A percentile compares a stretch with the other conserved stretches of the same genome.
Evolutionary conservation across 92 coral and sea anemone genomes (phyloP).

Genomic region (Pocillopora grandis): DNA sequence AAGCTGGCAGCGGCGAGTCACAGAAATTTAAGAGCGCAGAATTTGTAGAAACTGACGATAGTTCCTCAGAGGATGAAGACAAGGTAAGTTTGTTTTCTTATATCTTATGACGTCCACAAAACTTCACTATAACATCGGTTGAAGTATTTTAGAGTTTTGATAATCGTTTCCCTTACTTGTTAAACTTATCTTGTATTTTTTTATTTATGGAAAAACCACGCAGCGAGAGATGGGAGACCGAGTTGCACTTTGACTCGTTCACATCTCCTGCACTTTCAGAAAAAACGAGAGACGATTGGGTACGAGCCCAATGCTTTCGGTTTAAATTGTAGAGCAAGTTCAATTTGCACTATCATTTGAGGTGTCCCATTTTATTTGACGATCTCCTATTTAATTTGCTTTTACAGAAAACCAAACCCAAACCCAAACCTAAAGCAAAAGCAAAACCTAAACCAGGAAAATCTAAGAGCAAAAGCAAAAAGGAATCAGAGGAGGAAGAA

Average conservation of each 20-base stretch:
- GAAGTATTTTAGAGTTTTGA: too few relatives aligned
- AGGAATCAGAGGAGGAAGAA: conserved; percentile 73
- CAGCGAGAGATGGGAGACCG: too few relatives aligned
- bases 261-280: too few relatives aligned
- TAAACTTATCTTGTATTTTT: background rate
- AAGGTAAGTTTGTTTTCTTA: conserved; percentile 24
- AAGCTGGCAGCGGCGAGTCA: conserved; percentile 64
- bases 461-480: conserved; percentile 51
- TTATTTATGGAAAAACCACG: background rate
- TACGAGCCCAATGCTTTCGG: too few relatives aligned
- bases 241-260: too few relatives aligned
- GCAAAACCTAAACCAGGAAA: conserved; percentile 55
- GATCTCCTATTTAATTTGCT: too few relatives aligned
- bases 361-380: too few relatives aligned
- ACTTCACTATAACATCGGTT: too few relatives aligned
- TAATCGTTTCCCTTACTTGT: too few relatives aligned
- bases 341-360: too few relatives aligned
- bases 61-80: conserved; percentile 74
- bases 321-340: too few relatives aligned
- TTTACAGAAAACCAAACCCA: conserved; percentile 54
- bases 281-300: too few relatives aligned
- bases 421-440: conserved; percentile 54
- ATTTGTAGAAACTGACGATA: conserved; percentile 86
- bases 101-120: background rate
- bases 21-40: conserved; percentile 95